These are phyloP conservation scores for Staurois parvus DNA, from an alignment of 2,797 vertebrate species.

Conservation along the genomic window DNA sequence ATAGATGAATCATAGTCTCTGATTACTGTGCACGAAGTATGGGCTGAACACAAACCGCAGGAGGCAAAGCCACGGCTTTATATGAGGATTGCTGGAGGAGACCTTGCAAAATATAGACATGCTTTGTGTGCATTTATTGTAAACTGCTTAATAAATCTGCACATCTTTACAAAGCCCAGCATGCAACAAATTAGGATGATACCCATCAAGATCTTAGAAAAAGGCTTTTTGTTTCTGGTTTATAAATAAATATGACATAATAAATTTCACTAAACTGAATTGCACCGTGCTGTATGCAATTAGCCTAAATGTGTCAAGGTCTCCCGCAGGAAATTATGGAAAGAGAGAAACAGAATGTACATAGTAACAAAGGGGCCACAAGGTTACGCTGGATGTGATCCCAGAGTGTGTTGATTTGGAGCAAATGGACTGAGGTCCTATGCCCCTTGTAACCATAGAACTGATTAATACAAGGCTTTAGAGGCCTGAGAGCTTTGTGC, in stretches of 20 bases:
- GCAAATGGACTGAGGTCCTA: conserved; percentile 2
- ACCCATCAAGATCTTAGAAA: not conserved
- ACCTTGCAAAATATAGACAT: not conserved
- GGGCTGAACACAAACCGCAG: conserved; percentile 10
- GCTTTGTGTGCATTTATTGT: not conserved
- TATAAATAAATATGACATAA: conserved; percentile 12
- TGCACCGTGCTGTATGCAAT: conserved; percentile 18
- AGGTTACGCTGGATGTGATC: conserved; percentile 62
- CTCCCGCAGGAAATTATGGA: conserved; percentile 67
- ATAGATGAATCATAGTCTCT: conserved; percentile 45
- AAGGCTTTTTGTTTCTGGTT: not conserved
- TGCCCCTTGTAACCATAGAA: not conserved
- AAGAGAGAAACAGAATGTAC: conserved; percentile 59
- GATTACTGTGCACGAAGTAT: conserved; percentile 24
- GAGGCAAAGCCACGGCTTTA: conserved; percentile 41
- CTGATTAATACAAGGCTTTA: conserved; percentile 9
- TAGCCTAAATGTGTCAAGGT: conserved; percentile 39
- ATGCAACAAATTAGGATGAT: not conserved
- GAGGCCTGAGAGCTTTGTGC: too few relatives aligned
- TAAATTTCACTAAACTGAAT: not conserved
- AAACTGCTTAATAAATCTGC: not conserved
- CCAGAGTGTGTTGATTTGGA: conserved; percentile 61
- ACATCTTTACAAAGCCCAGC: not conserved
- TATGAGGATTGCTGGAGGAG: conserved; percentile 12
- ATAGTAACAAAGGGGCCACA: conserved; percentile 53